Conservation (phyloP, 2,888 invertebrate species). For the Melanophora roralis region DNA sequence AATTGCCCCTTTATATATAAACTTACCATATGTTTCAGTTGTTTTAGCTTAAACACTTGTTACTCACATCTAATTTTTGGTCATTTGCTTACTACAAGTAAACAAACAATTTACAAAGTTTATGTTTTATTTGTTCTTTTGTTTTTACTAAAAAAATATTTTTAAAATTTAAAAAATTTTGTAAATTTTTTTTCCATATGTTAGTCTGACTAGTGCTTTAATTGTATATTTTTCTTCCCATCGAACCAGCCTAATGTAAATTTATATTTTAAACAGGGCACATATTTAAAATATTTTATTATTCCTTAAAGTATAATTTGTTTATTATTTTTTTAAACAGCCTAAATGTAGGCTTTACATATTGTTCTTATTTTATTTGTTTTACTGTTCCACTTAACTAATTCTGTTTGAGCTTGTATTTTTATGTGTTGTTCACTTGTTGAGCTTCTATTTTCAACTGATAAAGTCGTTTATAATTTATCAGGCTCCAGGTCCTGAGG, state of each 20-base stretch:
- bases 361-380: neutral
- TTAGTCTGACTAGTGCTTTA: neutral
- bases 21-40: slow-evolving; percentile 57
- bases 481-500: slow-evolving; percentile 73
- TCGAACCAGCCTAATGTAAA: neutral
- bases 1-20: neutral
- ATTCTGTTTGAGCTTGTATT: slow-evolving; percentile 37
- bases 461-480: slow-evolving; percentile 71
- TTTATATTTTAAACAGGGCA: neutral
- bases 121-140: neutral
- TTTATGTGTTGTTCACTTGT: slow-evolving; percentile 57
- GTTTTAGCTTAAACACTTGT: neutral
- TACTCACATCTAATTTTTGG: neutral
- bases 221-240: too few species aligned
- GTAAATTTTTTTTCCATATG: slow-evolving; percentile 41
- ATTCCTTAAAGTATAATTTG: slow-evolving; percentile 16
- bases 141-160: neutral
- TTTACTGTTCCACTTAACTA: neutral
- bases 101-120: neutral
- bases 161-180: neutral
- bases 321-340: slow-evolving; percentile 17
- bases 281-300: neutral
- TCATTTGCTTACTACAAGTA: neutral
- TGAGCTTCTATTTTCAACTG: slow-evolving; percentile 69
- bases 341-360: slow-evolving; percentile 43